Base-by-base conservation (phyloP, 2,113 vertebrate genomes). In the Oryzias melastigma region DNA sequence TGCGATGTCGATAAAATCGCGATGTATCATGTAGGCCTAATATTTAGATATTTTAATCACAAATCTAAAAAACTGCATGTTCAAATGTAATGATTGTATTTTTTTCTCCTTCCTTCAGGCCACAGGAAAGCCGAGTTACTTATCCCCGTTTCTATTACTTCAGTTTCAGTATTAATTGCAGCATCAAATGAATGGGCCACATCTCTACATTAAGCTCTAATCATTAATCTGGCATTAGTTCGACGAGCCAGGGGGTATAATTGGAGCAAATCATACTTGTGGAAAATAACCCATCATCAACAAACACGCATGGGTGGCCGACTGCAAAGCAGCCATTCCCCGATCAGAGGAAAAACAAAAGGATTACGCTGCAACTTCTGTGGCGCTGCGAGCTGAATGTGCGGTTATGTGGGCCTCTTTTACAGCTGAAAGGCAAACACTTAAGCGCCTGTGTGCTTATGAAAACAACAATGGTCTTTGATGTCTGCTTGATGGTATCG, bases 221-320 rank as follows among this genome's bases (percentile, higher is more conserved):
- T 85, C 82, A 81, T 78, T 82, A 82, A 79, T 84, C 72, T 73
- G 77, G 76, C 63, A 87, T 85, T 82, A 87, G 75, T 22, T 69
- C 55, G 52, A 69, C 81, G 48, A 60, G 81, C 86, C 77, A 46
- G 81, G 73, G 79, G 81, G 79, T 73, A 5, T 87, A 85, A 89
- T 86, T 81, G 82, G 47, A 77, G 75, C 51, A 27, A 62, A 42
- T 52, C 49, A 27, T 52, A 62, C 17, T 66, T 47, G 63, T 82
- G 73, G 77, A 80, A 85, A 86, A 84, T 77, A 78, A 80, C 75
- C 74, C 70, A 75, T 76, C 77, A 68, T 67, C 73, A 72, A 77
- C 70, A 82, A 74, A 78, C 64, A 58, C 68, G 19, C 53, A 46
- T 68, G 83, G 82, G 85, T 81, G 77, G 83, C 82, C 67, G 58